These are phyloP conservation scores for Yoshiicerus persimilis DNA, from an alignment of 1,140 invertebrate species.

Conservation along the genomic window DNA sequence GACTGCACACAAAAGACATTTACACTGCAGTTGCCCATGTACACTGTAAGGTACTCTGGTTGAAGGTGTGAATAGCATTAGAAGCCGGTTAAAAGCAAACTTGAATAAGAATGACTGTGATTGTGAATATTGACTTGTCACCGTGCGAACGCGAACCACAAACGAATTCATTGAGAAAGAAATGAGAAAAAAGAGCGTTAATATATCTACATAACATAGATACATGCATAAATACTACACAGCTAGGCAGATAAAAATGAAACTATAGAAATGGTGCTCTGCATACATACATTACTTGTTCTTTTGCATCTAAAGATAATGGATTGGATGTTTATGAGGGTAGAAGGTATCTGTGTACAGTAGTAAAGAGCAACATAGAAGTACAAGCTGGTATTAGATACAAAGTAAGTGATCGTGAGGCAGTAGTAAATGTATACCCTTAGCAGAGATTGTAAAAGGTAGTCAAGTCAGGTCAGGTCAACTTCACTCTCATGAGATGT, in stretches of 20 bases:
- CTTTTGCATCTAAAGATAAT: neutral
- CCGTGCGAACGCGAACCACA: neutral
- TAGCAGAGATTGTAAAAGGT: neutral
- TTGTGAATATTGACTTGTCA: neutral
- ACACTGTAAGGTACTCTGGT: neutral
- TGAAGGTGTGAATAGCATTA: neutral
- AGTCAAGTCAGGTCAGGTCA: constrained; percentile 18
- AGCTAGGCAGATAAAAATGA: neutral
- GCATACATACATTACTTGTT: neutral
- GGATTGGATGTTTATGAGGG: neutral
- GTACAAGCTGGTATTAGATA: neutral
- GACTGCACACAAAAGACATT: neutral
- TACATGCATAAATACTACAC: neutral
- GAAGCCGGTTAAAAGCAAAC: neutral
- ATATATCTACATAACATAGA: neutral
- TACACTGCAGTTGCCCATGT: neutral
- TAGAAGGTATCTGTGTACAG: neutral
- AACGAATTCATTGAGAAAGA: neutral
- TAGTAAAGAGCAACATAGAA: neutral
- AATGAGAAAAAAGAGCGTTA: neutral
- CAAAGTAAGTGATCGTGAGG: neutral
- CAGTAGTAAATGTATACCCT: neutral
- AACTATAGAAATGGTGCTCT: neutral
- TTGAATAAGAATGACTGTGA: neutral
- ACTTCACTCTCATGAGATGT: constrained; percentile 12